These are phyloP conservation scores for Brienomyrus longianalis DNA, from an alignment of 2,113 vertebrate genomes.

Conservation along the genomic window DNA sequence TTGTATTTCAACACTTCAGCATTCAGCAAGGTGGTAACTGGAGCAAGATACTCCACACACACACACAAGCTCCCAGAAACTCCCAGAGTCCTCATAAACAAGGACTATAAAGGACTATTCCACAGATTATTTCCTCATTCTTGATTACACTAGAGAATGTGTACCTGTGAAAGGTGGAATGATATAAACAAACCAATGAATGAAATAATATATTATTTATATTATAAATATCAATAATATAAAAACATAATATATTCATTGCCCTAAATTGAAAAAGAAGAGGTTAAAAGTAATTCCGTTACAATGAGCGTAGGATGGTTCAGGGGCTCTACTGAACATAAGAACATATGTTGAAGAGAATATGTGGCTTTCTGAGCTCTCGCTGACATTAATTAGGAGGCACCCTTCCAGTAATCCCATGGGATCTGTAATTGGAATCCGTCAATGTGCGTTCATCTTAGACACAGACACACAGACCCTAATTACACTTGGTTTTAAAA, in stretches of 20 bases:
- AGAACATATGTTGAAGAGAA: background rate
- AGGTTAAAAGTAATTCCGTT: background rate
- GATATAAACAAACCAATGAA: background rate
- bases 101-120: background rate
- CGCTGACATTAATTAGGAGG: background rate
- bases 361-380: background rate
- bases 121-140: background rate
- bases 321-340: background rate
- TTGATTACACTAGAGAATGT: background rate
- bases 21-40: constrained; percentile 17
- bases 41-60: constrained; percentile 5
- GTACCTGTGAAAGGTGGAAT: background rate
- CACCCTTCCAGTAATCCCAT: background rate
- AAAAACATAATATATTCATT: background rate
- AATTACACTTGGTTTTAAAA: background rate
- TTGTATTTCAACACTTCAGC: constrained; percentile 38
- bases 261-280: background rate
- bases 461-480: background rate
- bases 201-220: background rate
- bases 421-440: background rate
- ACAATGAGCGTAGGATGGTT: background rate
- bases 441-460: background rate
- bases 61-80: background rate
- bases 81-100: background rate
- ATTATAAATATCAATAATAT: too few species aligned